Evolutionary conservation across 2,888 invertebrate species (phyloP), one percentile per base, ranked within the genome.

Genomic region (Cataglyphis altisquamis): DNA sequence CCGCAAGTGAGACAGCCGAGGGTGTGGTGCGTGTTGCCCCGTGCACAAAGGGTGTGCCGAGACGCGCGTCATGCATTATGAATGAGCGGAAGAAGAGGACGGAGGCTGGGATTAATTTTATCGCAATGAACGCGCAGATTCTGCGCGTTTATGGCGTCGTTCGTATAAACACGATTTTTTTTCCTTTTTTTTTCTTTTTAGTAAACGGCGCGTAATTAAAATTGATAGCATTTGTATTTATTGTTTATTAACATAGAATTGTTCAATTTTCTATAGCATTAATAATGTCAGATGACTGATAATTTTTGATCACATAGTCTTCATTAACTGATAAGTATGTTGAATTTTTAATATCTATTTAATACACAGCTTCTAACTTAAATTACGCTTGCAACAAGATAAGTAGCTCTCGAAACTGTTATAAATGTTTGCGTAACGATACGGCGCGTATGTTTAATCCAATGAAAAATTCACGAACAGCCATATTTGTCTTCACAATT

Each of bases 1-100:
- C 72, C 78, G 60, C 72, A 80, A 80, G 78, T 48, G 60, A 72
- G 72, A 60, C 70, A 70, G 60, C 21, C 21, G 15, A 78, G 57
- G 78, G n/a, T 32, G 21, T 32, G 21, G 10, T 66, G 52, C 48
- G n/a, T 77, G 45, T 29, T 36, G 36, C 32, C 32, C 21, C 29
- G 45, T 29, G n/a, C 77, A 39, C 21, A 73, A 52, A 52, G 52
- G 36, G 52, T 66, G 10, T 57, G 39, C 36, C 77, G 77, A 45
- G 72, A 77, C 36, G 60, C 60, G 41, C 66, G 45, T 66, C 82
- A 64, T 77, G 82, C 74, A 82, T 82, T 66, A 75, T 75, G 82
- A 75, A 77, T 60, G 36, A 82, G 39, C 36, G 77, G 63, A 55
- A 67, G 48, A 63, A 75, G 32, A 41, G 36, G 32, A 21, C 63